phyloP scores from a whole-genome alignment of 2,797 vertebrate species.

The Hylomyscus alleni region DNA sequence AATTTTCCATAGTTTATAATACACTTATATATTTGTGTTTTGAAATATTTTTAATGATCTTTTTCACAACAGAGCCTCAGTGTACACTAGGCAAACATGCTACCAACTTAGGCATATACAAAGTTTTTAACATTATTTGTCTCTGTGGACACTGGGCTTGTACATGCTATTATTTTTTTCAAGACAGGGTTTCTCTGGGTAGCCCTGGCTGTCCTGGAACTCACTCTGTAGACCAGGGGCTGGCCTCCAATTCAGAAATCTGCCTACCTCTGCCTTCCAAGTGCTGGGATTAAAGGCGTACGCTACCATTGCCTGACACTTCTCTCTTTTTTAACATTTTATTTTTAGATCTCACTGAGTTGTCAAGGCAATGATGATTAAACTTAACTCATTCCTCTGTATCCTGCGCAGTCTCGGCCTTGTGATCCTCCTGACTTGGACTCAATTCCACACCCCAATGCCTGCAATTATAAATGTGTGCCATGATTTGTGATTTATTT shows the following conservation, averaged over 20 bases:
- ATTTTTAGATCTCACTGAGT: background rate
- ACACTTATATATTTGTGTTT: background rate
- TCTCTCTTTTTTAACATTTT: background rate
- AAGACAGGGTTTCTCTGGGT: too few relatives aligned
- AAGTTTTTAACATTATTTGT: background rate
- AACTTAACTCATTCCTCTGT: background rate
- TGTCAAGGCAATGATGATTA: background rate
- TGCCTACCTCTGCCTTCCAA: too few relatives aligned
- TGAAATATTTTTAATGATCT: background rate
- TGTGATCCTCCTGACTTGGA: background rate
- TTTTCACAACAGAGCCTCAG: background rate
- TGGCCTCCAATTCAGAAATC: too few relatives aligned
- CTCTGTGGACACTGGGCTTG: background rate
- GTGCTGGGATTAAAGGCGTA: too few relatives aligned
- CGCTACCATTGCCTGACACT: too few relatives aligned
- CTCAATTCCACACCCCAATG: background rate
- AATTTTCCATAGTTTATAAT: constrained; percentile 4
- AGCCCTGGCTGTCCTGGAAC: too few relatives aligned
- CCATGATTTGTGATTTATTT: background rate
- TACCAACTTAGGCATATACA: background rate
- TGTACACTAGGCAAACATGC: background rate
- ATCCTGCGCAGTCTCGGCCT: background rate
- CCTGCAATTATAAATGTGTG: background rate
- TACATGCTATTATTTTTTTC: background rate
- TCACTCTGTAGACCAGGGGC: too few relatives aligned